Conservation (phyloP, 2,888 invertebrate genomes). For the Diarsia rubi region DNA sequence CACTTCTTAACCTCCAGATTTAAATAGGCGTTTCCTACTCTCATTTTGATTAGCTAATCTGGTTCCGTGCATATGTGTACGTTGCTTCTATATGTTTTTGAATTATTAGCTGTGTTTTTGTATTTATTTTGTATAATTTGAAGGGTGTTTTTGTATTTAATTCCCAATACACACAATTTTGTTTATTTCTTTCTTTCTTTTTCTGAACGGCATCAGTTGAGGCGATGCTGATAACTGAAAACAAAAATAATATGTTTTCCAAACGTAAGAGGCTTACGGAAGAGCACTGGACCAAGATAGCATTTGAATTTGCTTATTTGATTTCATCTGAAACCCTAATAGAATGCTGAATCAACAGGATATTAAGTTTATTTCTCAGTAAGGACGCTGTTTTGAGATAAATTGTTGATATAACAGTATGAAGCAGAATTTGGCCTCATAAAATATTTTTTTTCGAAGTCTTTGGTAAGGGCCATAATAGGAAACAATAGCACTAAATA, state of each 20-base stretch:
- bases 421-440: background rate
- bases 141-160: no score
- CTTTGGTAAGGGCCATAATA: background rate
- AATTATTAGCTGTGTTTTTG: no score
- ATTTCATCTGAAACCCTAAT: constrained; percentile 9
- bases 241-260: background rate
- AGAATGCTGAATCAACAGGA: background rate
- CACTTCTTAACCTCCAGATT: background rate
- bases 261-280: constrained; percentile 29
- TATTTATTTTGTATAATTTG: no score
- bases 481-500: background rate
- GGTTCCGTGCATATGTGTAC: background rate
- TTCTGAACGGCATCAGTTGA: background rate
- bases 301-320: constrained; percentile 6
- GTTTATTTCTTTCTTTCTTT: no score
- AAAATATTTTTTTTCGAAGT: constrained; percentile 7
- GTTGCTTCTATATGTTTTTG: background rate
- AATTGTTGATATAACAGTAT: background rate
- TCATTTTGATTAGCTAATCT: background rate
- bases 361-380: constrained; percentile 8
- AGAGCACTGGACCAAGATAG: constrained; percentile 16
- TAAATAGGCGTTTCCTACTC: background rate
- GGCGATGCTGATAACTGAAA: background rate
- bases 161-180: no score
- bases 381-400: background rate